A percentile compares a stretch with the other conserved stretches of the same genome.
Conservation (phyloP, 2,797 vertebrate genomes). For the Manis pentadactyla region DNA sequence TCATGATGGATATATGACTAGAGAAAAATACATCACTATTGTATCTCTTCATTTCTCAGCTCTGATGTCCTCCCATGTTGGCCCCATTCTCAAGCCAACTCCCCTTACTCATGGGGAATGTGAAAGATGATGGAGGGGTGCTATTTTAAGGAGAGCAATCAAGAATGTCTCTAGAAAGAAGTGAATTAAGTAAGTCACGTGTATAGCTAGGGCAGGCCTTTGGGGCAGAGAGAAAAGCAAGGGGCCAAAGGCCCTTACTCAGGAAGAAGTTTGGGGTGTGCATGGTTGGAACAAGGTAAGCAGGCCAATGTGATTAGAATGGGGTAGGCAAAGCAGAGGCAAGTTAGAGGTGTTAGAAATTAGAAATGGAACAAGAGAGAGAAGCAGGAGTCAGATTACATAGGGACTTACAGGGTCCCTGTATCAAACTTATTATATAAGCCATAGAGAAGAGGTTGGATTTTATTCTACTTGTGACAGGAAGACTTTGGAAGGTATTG, state of each 20-base stretch:
- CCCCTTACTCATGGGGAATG: background rate
- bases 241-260: background rate
- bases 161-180: background rate
- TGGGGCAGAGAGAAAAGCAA: background rate
- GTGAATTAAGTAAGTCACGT: background rate
- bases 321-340: background rate
- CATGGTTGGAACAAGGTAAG: background rate
- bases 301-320: background rate
- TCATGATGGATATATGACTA: background rate
- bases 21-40: background rate
- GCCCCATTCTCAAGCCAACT: background rate
- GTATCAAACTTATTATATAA: too few relatives aligned
- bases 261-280: background rate
- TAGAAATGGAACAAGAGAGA: background rate
- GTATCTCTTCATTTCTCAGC: background rate
- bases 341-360: background rate
- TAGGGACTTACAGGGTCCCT: background rate
- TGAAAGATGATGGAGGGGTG: background rate
- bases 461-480: background rate
- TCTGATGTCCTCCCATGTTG: background rate
- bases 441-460: background rate
- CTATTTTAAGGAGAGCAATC: background rate
- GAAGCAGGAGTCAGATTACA: background rate
- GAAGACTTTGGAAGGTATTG: background rate
- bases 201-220: background rate